A percentile compares a stretch with the other conserved stretches of the same genome.
Evolutionary conservation across 2,797 vertebrate species (phyloP).

Genomic region (Sebastes taczanowskii): DNA sequence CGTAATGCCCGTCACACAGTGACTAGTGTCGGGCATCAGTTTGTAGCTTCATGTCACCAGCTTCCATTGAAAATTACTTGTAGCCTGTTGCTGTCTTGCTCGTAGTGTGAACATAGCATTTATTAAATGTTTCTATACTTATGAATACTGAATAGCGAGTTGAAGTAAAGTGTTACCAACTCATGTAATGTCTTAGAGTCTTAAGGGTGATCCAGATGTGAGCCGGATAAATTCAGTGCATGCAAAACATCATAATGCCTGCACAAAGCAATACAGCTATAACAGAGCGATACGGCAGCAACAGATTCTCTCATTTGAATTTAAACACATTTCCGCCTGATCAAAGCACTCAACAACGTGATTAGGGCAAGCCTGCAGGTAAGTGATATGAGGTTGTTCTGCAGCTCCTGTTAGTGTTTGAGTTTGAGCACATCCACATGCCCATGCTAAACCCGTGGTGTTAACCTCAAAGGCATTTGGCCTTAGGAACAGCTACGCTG

Average conservation of each 20-base stretch:
- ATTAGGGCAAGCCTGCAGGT: constrained; percentile 12
- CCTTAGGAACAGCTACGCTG: constrained; percentile 30
- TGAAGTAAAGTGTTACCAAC: background rate
- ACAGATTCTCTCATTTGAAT: constrained; percentile 32
- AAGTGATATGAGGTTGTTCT: constrained; percentile 12
- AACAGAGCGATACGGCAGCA: background rate
- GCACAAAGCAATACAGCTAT: background rate
- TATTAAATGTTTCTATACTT: background rate
- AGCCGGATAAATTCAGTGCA: background rate
- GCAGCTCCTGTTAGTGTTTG: constrained; percentile 13
- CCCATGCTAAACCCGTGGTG: constrained; percentile 25
- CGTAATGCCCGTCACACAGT: background rate
- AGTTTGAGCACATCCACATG: constrained; percentile 24
- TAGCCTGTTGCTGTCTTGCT: background rate
- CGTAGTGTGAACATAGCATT: background rate
- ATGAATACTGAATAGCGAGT: background rate
- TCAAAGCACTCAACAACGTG: background rate
- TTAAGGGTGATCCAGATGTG: background rate
- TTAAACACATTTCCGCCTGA: constrained; percentile 27
- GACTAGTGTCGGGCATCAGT: background rate
- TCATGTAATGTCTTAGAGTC: background rate
- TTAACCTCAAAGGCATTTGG: constrained; percentile 53
- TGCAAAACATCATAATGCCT: background rate
- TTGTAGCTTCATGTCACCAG: background rate
- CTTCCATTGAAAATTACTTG: background rate